Percentiles rank a stretch among this genome's conserved stretches.
Conservation (phyloP, 2,797 vertebrate species). For the Mastacembelus armatus region DNA sequence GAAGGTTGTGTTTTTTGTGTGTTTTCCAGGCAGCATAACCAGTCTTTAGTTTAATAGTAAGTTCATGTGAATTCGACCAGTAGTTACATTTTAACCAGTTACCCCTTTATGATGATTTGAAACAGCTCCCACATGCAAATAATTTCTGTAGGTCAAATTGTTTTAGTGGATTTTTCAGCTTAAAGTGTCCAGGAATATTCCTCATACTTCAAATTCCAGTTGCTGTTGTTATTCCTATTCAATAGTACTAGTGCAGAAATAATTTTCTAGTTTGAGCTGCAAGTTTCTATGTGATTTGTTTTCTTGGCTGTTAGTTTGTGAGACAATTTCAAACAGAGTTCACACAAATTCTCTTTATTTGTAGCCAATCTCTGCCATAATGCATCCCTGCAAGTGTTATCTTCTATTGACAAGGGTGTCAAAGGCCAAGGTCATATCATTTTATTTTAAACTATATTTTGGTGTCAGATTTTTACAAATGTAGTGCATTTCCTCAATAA, state of each 20-base stretch:
- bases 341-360: slow-evolving; percentile 3
- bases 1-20: not conserved
- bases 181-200: slow-evolving; percentile 8
- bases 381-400: too few species aligned
- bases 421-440: not conserved
- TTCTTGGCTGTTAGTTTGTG: not conserved
- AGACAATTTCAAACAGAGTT: slow-evolving; percentile 42
- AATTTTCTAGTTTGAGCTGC: not conserved
- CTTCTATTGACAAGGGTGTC: too few species aligned
- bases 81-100: slow-evolving; percentile 31
- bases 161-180: not conserved
- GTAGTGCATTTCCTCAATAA: slow-evolving; percentile 4
- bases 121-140: not conserved
- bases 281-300: slow-evolving; percentile 19
- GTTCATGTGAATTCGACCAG: slow-evolving; percentile 9
- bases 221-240: too few species aligned
- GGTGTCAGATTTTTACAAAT: not conserved
- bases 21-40: slow-evolving; percentile 10
- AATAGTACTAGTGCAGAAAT: not conserved
- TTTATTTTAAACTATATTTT: slow-evolving; percentile 7
- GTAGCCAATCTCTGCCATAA: not conserved
- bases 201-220: too few species aligned
- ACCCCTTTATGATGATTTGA: too few species aligned
- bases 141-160: not conserved
- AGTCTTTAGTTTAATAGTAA: slow-evolving; percentile 14